phyloP scores from a whole-genome alignment of 2,888 invertebrate genomes.

The Ichneumoninae sp. region DNA sequence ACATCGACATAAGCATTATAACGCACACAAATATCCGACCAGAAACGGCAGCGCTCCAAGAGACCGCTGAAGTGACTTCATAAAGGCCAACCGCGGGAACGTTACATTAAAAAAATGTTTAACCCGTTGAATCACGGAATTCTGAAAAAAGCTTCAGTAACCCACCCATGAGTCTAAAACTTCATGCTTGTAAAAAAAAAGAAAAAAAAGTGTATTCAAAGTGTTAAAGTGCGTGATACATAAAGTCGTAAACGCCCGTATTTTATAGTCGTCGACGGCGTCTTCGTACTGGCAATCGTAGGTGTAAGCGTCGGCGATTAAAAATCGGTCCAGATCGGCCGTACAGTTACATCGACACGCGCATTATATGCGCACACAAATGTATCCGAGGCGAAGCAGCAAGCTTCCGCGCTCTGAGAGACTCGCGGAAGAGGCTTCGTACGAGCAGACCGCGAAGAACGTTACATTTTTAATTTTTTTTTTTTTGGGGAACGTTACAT shows the following conservation, averaged over 20 bases:
- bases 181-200: no score
- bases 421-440: no score
- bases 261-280: slow-evolving; percentile 11
- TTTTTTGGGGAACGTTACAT: no score
- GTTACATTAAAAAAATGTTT: no score
- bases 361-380: slow-evolving; percentile 23
- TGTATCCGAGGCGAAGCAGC: not conserved
- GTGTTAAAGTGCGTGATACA: slow-evolving; percentile 43
- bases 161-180: no score
- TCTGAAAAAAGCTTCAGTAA: no score
- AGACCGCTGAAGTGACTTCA: no score
- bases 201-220: no score
- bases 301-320: slow-evolving; percentile 36
- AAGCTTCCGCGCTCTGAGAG: not conserved
- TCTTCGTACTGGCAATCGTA: slow-evolving; percentile 11
- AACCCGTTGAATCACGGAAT: no score
- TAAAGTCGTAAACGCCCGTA: slow-evolving; percentile 26
- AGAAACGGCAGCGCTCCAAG: not conserved
- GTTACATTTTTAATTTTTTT: no score
- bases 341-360: not conserved
- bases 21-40: not conserved
- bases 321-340: slow-evolving; percentile 23
- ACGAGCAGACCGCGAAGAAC: no score
- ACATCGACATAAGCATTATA: slow-evolving; percentile 13
- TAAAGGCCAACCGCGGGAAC: no score